Base-by-base conservation (phyloP, 2,888 invertebrate species). In the Drosophila limbata region DNA sequence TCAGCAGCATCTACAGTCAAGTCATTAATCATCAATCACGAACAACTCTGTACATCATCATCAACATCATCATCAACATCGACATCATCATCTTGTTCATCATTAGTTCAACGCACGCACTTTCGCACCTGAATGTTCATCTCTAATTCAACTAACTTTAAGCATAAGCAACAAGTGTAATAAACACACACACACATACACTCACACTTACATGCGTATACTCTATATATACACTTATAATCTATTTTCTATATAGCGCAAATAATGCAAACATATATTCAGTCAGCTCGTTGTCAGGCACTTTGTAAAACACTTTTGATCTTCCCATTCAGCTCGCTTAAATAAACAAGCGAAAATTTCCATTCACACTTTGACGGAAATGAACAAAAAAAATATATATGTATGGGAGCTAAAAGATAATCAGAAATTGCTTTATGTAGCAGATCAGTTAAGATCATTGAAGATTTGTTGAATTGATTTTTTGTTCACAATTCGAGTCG, bases 51-150 rank as follows among this genome's bases (percentile, higher is more conserved):
- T 13, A 65, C 39, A 31, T 11, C 57, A 48, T 10, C 47, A 15
- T 15, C 66, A 50, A 47, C 45, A 60, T 15, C 25, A 60, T 19
- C 61, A 37, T 21, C 35, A 40, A 3, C 31, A 28, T 10, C 57
- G 48, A 25, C 28, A 25, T 17, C 47, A 19, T 31, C 56, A 45
- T 50, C 31, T 15, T 45, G 19, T 47, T 60, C 55, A 61, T 42
- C 19, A 42, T 42, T 52, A 39, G 21, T 19, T 37, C 66, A 56
- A 53, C 56, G 37, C 71, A 52, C 62, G 51, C 67, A 71, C 57
- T 25, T 31, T 40, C 44, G 52, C 77, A 77, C 77, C 66, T 60
- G 45, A 71, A 76, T 52, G 51, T 35, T 65, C 35, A 60, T 47
- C 61, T 47, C 56, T 63, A 62, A 62, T 52, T 42, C 56, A 56